These are phyloP conservation scores for Philopedon plagiatum DNA, from an alignment of 2,888 invertebrate genomes.

Conservation along the genomic window DNA sequence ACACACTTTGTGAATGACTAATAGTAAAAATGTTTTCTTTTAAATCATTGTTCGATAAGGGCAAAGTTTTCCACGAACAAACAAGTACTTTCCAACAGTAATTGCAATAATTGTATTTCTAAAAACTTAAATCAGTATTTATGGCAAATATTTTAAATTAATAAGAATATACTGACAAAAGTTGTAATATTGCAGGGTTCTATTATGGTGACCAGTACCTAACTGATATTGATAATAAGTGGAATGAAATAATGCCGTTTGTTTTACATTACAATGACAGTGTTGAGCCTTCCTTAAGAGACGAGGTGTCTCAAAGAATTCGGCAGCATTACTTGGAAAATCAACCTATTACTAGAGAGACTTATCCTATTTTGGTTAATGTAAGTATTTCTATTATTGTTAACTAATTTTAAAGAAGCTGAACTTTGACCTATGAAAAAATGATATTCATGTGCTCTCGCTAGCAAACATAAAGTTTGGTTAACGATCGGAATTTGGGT, in stretches of 20 bases:
- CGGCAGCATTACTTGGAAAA: conserved; percentile 62
- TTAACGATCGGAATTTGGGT: too few species aligned
- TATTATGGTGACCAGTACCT: conserved; percentile 58
- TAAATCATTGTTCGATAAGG: too few species aligned
- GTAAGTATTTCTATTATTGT: conserved; percentile 47
- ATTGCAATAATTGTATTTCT: too few species aligned
- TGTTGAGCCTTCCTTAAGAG: conserved; percentile 54
- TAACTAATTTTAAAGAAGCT: not conserved
- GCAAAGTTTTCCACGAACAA: too few species aligned
- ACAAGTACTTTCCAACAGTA: too few species aligned
- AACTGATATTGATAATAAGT: conserved; percentile 62
- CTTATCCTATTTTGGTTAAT: conserved; percentile 53
- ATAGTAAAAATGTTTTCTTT: too few species aligned
- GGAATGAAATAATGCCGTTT: conserved; percentile 64
- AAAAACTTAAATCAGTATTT: too few species aligned
- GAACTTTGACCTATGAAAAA: too few species aligned
- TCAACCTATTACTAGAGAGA: conserved; percentile 58
- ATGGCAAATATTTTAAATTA: not conserved
- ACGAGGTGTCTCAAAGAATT: conserved; percentile 61
- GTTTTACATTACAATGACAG: conserved; percentile 67
- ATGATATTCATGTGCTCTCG: too few species aligned
- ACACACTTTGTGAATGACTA: too few species aligned
- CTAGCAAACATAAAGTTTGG: too few species aligned
- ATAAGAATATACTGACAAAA: not conserved
- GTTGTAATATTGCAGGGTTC: conserved; percentile 60